Conservation (phyloP, 2,797 vertebrate genomes). For the Pelochelys cantorii region DNA sequence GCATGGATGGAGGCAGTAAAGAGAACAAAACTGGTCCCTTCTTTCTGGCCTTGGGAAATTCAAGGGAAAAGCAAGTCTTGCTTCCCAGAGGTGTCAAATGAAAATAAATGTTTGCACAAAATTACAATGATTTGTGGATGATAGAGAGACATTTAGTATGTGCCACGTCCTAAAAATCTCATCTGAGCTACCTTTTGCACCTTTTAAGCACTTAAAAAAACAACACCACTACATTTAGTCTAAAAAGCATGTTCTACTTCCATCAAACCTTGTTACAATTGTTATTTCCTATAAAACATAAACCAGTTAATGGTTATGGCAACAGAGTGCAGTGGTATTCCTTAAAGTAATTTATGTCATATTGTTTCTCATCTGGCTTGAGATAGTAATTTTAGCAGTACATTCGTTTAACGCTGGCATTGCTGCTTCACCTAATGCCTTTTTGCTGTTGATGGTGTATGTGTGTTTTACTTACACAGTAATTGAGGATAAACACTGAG, state of each 20-base stretch:
- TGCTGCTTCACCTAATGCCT: not conserved
- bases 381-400: not conserved
- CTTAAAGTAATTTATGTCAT: slow-evolving; percentile 9
- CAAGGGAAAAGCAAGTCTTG: not conserved
- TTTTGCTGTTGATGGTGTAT: not conserved
- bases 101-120: slow-evolving; percentile 26
- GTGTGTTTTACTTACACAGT: not conserved
- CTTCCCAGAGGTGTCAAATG: not conserved
- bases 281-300: slow-evolving; percentile 21
- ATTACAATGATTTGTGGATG: not conserved
- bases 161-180: not conserved
- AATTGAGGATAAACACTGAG: not conserved
- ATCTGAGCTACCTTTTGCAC: not conserved
- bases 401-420: not conserved
- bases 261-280: slow-evolving; percentile 3
- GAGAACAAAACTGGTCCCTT: not conserved
- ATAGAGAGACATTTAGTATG: slow-evolving; percentile 3
- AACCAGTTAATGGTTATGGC: slow-evolving; percentile 17
- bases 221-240: not conserved
- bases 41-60: not conserved
- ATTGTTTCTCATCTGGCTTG: not conserved
- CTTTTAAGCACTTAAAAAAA: not conserved
- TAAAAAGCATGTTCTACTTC: not conserved
- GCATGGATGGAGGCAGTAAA: not conserved
- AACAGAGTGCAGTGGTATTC: not conserved